Conservation (phyloP, 1,140 invertebrate genomes). For the Antheraea pernyi region DNA sequence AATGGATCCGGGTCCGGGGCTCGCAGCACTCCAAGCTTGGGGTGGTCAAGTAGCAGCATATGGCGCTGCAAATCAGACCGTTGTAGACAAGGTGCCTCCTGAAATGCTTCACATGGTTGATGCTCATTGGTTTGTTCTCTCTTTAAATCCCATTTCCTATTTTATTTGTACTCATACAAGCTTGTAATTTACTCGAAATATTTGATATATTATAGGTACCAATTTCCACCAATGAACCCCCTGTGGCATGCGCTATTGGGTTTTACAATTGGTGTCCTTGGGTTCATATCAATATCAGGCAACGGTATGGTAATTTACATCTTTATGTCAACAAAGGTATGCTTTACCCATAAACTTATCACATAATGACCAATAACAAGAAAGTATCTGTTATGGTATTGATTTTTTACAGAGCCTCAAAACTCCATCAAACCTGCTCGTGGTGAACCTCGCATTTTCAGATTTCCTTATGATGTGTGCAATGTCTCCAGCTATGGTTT, state of each 20-base stretch:
- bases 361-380: not conserved
- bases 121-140: conserved; percentile 77
- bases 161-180: too few species aligned
- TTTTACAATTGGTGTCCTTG: conserved; percentile 81
- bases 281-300: conserved; percentile 85
- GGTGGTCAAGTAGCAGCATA: conserved; percentile 71
- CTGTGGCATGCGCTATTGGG: conserved; percentile 84
- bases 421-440: conserved; percentile 91
- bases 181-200: too few species aligned
- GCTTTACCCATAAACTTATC: not conserved
- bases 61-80: conserved; percentile 70
- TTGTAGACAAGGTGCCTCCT: conserved; percentile 78
- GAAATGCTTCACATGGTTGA: conserved; percentile 82
- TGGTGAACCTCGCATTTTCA: conserved; percentile 92
- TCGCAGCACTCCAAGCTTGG: conserved; percentile 69
- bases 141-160: too few species aligned
- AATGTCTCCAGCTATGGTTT: conserved; percentile 91
- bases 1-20: conserved; percentile 65
- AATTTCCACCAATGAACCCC: conserved; percentile 84
- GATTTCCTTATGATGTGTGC: conserved; percentile 93
- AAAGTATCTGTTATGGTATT: not conserved
- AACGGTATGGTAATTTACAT: conserved; percentile 94
- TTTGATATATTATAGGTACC: conserved; percentile 66
- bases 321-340: conserved; percentile 81
- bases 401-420: conserved; percentile 79